A percentile compares a stretch with the other conserved stretches of the same genome.
Conservation (phyloP, 2,888 invertebrate species). For the Chrysomela aeneicollis region DNA sequence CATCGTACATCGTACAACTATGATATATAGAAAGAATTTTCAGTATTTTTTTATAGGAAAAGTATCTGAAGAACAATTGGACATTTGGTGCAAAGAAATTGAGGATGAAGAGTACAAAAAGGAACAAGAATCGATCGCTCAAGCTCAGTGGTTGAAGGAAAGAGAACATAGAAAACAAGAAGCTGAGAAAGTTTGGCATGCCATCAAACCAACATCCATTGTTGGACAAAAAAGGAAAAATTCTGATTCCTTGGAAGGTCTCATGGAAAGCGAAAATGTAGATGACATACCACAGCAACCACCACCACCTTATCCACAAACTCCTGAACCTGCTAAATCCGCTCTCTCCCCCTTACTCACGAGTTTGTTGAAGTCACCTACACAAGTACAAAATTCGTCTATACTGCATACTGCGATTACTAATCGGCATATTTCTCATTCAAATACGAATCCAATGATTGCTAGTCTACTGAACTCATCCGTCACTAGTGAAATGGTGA, state of each 20-base stretch:
- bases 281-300: conserved; percentile 45
- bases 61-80: conserved; percentile 75
- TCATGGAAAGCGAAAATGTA: conserved; percentile 51
- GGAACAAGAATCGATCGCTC: conserved; percentile 72
- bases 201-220: conserved; percentile 51
- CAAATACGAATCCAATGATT: conserved; percentile 62
- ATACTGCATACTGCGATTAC: conserved; percentile 60
- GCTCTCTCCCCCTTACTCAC: conserved; percentile 80
- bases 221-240: conserved; percentile 57
- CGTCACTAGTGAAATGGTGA: conserved; percentile 40
- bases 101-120: conserved; percentile 76
- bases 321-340: conserved; percentile 56
- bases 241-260: conserved; percentile 55
- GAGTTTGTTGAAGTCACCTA: conserved; percentile 79
- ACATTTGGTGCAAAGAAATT: conserved; percentile 77
- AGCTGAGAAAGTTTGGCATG: conserved; percentile 69
- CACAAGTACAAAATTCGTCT: conserved; percentile 61
- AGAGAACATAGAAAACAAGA: conserved; percentile 72
- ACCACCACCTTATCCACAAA: conserved; percentile 35
- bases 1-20: too few relatives aligned
- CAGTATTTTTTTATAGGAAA: conserved; percentile 51
- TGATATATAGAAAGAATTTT: too few relatives aligned
- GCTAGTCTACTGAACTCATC: conserved; percentile 64
- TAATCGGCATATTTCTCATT: conserved; percentile 54
- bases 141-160: conserved; percentile 70